Evolutionary conservation across 2,888 invertebrate species (phyloP), one percentile per base, ranked within the genome.

Genomic region (Pherbina coryleti): DNA sequence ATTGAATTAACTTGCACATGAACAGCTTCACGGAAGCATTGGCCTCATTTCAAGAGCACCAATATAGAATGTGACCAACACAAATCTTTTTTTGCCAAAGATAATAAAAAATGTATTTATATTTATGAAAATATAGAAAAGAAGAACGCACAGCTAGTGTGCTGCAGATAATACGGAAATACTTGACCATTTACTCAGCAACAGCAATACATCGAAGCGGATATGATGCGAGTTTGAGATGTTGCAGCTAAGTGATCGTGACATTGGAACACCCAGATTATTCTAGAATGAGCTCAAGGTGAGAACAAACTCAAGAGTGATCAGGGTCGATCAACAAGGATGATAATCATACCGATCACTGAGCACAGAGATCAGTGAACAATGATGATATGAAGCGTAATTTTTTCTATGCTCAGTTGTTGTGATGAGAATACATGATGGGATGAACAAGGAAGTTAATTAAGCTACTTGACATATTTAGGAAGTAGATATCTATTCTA

Each of bases 321-420:
- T 17, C 5, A 14, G 9, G 55, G n/a, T 22, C 19, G 9, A 55
- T 8, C 25, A 7, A 19, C 2, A 28, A 44, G 73, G 73, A 73
- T 73, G 73, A 44, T 49, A 49, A 73, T 73, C 64, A 73, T 25
- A 44, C 62, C 44, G 73, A 73, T 73, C 73, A 73, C 60, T 73
- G 73, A 73, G 22, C 49, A 49, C 25, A 8, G 19, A 22, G 31
- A 19, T n/a, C n/a, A 25, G 62, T 28, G 17, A 17, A 25, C 44
- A 67, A 67, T 22, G 44, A 67, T 37, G 9, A n/a, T n/a, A n/a
- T 2, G 22, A 28, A 55, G 7, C 5, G 34, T 19, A 5, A 44
- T 37, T 31, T 25, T 53, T 70, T 22, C 57, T 31, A 14, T n/a
- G 34, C 19, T 44, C 19, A n/a, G 37, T 11, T 66, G 9, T 67